phyloP scores from a whole-genome alignment of 2,113 vertebrate species.

The Polypterus senegalus region DNA sequence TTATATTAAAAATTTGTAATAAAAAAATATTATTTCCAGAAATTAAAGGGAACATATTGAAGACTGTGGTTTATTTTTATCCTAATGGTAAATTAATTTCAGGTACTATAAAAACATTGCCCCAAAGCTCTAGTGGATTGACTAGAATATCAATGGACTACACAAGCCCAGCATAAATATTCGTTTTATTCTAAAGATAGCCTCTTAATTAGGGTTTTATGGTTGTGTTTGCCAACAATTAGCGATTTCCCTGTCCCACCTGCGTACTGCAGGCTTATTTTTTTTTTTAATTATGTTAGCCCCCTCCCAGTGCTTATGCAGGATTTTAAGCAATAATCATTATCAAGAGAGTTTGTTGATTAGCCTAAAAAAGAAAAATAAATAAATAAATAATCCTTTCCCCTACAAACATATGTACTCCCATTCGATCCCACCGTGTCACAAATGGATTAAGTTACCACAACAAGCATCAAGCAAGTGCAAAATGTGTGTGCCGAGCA shows the following conservation, averaged over 20 bases:
- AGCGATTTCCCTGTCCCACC: conserved; percentile 10
- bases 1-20: too few relatives aligned
- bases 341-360: neutral
- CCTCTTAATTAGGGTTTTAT: conserved; percentile 11
- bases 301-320: neutral
- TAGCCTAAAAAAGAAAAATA: neutral
- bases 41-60: too few relatives aligned
- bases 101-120: too few relatives aligned
- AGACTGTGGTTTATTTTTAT: too few relatives aligned
- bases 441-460: conserved; percentile 16
- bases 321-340: neutral
- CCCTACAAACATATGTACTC: neutral
- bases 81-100: too few relatives aligned
- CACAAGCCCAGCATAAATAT: too few relatives aligned
- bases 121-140: too few relatives aligned
- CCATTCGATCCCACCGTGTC: neutral
- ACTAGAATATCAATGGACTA: too few relatives aligned
- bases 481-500: neutral
- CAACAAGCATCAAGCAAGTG: neutral
- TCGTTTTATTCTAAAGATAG: neutral
- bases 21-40: too few relatives aligned
- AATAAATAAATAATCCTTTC: neutral
- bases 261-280: conserved; percentile 5
- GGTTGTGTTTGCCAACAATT: conserved; percentile 20
- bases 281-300: neutral